Base-by-base conservation (phyloP, 2,888 invertebrate genomes). In the Proisotoma minuta region DNA sequence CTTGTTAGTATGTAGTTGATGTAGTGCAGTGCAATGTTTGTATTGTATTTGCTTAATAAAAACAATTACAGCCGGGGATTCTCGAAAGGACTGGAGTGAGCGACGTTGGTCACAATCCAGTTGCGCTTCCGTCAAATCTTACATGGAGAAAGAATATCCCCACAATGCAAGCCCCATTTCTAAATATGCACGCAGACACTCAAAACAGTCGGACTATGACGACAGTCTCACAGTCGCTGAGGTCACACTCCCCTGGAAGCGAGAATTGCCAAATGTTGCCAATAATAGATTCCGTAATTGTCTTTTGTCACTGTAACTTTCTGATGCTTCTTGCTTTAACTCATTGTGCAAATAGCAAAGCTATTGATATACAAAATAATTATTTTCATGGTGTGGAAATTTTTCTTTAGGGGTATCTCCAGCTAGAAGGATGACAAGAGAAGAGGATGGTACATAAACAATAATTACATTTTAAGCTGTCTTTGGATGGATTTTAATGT, bases 31-130 rank as follows among this genome's bases (percentile, higher is more conserved):
- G 23, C 23, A 24, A 2, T 56, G 22, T 57, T 27, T 50, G 50
- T 57, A 22, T 57, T 4, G 20, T 40, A 18, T 29, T 43, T 61
- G n/a, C 3, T 15, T 34, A 29, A 1, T 18, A n/a, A n/a, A n/a
- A n/a, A 27, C 26, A 28, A 52, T 51, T 50, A 56, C 58, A 67
- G 73, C 70, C 53, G 72, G 67, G 34, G 71, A 70, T 59, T 64
- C 63, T 51, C 57, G 28, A 20, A 61, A 67, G 59, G 70, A 72
- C 57, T 70, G 72, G 69, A 71, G 64, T 59, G 73, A 73, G 52
- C 63, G 73, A 62, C 70, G 73, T 15, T 73, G 73, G 73, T 73
- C 73, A 39, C 70, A 72, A 57, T 69, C 71, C 18, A 69, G 70
- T 62, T 62, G 63, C 66, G 68, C 66, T 65, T 70, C 66, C 57